Percentiles rank a stretch among this genome's conserved stretches.
These are phyloP conservation scores for Apis laboriosa DNA, from an alignment of 1,140 invertebrate genomes.

Conservation along the genomic window DNA sequence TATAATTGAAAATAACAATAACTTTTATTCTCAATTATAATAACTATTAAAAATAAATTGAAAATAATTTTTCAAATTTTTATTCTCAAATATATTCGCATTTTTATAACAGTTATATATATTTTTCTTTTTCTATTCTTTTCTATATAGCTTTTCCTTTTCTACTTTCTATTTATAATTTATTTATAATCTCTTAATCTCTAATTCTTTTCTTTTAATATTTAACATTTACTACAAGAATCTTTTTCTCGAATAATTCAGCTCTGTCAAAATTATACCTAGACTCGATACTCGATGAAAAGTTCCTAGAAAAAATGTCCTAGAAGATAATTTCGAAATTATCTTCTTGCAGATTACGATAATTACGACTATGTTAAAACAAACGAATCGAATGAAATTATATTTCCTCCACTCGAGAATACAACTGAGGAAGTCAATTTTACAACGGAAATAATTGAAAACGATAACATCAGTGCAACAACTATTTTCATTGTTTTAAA, in stretches of 20 bases:
- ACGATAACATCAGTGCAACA: not conserved
- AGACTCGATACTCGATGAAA: conserved; percentile 38
- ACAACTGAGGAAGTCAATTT: not conserved
- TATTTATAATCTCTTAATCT: not conserved
- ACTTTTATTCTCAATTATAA: too few relatives aligned
- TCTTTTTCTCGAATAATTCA: not conserved
- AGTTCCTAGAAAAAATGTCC: conserved; percentile 59
- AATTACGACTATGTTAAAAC: conserved; percentile 26
- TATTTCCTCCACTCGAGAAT: not conserved
- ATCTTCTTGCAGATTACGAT: conserved; percentile 62
- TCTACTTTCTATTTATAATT: not conserved
- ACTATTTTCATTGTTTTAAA: not conserved
- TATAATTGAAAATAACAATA: too few relatives aligned
- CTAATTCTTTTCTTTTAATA: not conserved
- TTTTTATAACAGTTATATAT: too few relatives aligned
- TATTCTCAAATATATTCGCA: too few relatives aligned
- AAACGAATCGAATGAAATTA: not conserved
- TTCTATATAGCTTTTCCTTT: not conserved
- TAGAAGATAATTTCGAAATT: conserved; percentile 52
- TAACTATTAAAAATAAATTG: too few relatives aligned
- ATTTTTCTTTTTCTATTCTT: not conserved
- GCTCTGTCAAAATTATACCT: conserved; percentile 3
- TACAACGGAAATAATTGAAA: not conserved
- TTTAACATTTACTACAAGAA: not conserved
- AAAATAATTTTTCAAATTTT: too few relatives aligned